A percentile compares a stretch with the other conserved stretches of the same genome.
Conservation (phyloP, 1,140 invertebrate species). For the Pseudomyrmex flavicornis region DNA sequence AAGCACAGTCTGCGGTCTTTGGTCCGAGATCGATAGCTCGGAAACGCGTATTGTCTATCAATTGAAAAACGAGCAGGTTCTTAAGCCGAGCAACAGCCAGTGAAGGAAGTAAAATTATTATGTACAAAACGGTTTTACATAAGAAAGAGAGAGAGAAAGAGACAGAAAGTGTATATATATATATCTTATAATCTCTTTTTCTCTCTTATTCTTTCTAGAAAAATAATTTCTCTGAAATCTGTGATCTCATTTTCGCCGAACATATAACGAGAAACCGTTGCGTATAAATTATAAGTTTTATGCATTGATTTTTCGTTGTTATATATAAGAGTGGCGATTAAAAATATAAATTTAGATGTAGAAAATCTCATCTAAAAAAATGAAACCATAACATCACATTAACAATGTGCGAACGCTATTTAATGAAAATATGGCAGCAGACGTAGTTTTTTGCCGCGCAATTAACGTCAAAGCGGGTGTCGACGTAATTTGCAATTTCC, state of each 20-base stretch:
- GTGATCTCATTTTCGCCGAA: neutral
- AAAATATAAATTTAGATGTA: conserved; percentile 51
- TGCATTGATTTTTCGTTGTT: no score
- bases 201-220: neutral
- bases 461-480: conserved; percentile 59
- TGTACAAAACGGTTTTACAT: neutral
- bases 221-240: neutral
- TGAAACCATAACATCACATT: conserved; percentile 39
- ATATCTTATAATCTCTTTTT: no score
- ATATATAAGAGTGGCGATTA: neutral
- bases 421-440: conserved; percentile 60
- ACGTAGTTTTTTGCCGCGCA: conserved; percentile 49
- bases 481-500: conserved; percentile 58
- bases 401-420: conserved; percentile 44
- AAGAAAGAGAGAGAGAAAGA: no score
- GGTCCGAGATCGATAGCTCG: conserved; percentile 62
- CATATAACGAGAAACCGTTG: no score
- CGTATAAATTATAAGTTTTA: no score
- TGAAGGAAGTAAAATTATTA: neutral
- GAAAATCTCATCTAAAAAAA: conserved; percentile 42
- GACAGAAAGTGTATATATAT: no score
- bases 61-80: conserved; percentile 62
- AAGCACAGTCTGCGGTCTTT: conserved; percentile 2
- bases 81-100: neutral
- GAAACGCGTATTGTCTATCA: conserved; percentile 60